These are phyloP conservation scores for Nycticorax nycticorax DNA, from an alignment of 2,113 vertebrate species.

Conservation along the genomic window DNA sequence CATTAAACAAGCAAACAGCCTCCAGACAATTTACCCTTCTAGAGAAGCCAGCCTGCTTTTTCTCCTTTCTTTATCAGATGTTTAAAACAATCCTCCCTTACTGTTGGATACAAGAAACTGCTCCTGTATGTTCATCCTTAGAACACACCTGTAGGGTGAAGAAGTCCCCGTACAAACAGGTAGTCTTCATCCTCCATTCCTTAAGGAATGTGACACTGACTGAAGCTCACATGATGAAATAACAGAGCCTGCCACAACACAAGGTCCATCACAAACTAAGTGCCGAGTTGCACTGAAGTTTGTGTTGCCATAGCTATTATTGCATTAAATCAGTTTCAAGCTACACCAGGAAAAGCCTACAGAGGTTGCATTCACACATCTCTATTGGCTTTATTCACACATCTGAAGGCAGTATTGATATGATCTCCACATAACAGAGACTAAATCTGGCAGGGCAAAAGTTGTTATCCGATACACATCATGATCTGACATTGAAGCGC, in stretches of 20 bases:
- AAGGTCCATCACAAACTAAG: neutral
- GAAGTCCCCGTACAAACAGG: neutral
- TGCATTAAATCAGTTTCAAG: neutral
- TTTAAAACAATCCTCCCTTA: neutral
- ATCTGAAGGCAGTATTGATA: neutral
- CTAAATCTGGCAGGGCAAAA: neutral
- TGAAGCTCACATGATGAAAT: neutral
- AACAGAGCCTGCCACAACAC: neutral
- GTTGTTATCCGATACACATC: neutral
- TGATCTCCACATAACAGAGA: neutral
- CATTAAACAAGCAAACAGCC: neutral
- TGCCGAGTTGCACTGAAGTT: neutral
- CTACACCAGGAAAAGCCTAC: neutral
- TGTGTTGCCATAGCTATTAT: neutral
- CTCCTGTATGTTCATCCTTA: neutral
- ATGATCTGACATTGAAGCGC: accelerated
- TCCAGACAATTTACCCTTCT: neutral
- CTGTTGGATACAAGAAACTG: neutral
- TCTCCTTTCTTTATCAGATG: neutral
- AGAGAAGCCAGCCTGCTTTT: neutral
- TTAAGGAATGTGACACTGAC: neutral
- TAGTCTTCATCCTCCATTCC: neutral
- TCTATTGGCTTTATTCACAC: neutral
- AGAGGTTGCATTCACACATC: neutral
- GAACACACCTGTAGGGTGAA: neutral